Evolutionary conservation across 2,113 vertebrate species (phyloP).

Genomic region (Probosciger aterrimus): DNA sequence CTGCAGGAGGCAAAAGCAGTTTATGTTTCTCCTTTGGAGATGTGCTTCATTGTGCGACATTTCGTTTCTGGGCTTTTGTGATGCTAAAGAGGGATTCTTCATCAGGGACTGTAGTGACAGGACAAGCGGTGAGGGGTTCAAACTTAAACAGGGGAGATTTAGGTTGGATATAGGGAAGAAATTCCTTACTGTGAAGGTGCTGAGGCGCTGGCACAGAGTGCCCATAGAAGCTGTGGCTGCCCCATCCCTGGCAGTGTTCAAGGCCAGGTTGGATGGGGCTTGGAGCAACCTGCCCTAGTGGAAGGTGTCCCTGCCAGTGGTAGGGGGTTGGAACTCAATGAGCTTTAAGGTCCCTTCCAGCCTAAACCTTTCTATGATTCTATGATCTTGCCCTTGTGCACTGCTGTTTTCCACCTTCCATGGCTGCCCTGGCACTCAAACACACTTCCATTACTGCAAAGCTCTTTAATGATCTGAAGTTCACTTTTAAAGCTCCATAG

Average conservation of each 20-base stretch:
- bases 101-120: neutral
- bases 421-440: fast-evolving
- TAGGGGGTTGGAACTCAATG: neutral
- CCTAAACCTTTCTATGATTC: neutral
- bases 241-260: neutral
- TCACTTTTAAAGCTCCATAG: neutral
- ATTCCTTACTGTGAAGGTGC: neutral
- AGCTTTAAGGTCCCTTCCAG: neutral
- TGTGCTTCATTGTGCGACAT: neutral
- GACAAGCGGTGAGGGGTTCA: neutral
- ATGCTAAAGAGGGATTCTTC: neutral
- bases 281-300: neutral
- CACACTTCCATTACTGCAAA: neutral
- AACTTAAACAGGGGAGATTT: neutral
- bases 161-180: neutral
- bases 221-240: neutral
- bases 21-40: neutral
- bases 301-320: neutral
- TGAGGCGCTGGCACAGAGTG: neutral
- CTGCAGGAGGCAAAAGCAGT: neutral
- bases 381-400: fast-evolving
- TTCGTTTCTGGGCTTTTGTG: neutral
- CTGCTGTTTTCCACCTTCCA: fast-evolving
- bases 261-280: neutral
- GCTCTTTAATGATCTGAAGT: neutral